Base-by-base conservation (phyloP, 1,140 invertebrate genomes). In the Phymastichus coffea region DNA sequence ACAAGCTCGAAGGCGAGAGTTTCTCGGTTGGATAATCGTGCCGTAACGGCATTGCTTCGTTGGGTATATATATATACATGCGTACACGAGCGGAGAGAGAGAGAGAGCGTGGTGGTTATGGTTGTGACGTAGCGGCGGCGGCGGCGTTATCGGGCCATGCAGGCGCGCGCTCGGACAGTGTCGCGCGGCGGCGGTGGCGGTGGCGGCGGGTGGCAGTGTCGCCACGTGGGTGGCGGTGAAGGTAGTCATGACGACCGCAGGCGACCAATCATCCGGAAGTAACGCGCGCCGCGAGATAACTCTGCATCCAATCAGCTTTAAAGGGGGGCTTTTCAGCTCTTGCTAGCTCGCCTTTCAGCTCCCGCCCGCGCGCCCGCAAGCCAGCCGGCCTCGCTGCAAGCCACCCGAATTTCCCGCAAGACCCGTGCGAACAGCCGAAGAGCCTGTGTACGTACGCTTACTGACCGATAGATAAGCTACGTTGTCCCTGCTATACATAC, bases 281-380 rank as follows among this genome's bases (percentile, higher is more conserved):
- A 80, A 79, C 76, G 75, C 75, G 74, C 71, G 72, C 66, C 77
- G 75, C 75, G 77, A 80, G 78, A 80, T 79, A 79, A 80, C 78
- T 80, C 78, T 77, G 76, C 76, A 80, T 79, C 78, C 78, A 80
- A 80, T 80, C 78, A 79, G 78, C 71, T 80, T 78, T 80, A 79
- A 76, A 74, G 71, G 72, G 70, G 67, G 63, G 63, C 57, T 56
- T 61, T 58, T 54, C 57, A 61, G 59, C 58, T 48, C 63, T 56
- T 61, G 67, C 63, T 68, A n/a, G 68, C 68, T 72, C 63, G 71
- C 68, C 59, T 64, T 57, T 54, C 20, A 59, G 47, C 19, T 49
- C 23, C 26, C 15, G n/a, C 22, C 0, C 57, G 10, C 47, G 4
- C 23, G 7, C 10, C 23, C 23, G 20, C 12, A 33, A n/a, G n/a